Conservation (phyloP, 2,113 vertebrate species). For the Siniperca chuatsi region DNA sequence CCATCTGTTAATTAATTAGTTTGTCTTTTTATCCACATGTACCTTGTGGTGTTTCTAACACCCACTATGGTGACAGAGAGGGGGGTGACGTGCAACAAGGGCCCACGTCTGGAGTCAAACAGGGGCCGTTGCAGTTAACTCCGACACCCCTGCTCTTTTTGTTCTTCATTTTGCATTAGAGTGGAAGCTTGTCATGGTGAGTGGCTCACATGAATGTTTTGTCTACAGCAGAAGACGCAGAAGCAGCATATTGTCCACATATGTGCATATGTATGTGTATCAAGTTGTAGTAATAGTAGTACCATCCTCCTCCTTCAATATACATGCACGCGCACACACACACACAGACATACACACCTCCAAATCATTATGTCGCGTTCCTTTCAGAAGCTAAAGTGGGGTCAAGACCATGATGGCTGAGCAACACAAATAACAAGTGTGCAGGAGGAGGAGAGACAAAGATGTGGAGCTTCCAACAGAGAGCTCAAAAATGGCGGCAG, state of each 20-base stretch:
- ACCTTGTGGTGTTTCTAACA: neutral
- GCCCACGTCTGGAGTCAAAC: neutral
- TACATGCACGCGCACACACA: neutral
- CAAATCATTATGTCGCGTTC: conserved; percentile 41
- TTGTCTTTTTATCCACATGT: neutral
- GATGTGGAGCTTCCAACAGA: neutral
- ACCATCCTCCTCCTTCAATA: neutral
- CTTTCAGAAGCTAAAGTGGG: conserved; percentile 60
- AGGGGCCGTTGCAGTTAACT: neutral
- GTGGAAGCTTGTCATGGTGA: neutral
- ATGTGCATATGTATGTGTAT: neutral
- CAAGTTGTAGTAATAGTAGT: no score
- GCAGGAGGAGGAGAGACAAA: conserved; percentile 19
- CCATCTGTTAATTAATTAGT: neutral
- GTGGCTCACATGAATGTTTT: neutral
- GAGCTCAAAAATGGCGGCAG: conserved; percentile 1
- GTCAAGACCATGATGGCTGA: conserved; percentile 52
- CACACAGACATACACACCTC: conserved; percentile 10
- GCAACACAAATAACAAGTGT: conserved; percentile 52
- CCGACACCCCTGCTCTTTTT: neutral
- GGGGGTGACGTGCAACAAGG: neutral
- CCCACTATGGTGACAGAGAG: neutral
- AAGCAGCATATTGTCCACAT: neutral
- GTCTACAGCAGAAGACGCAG: neutral
- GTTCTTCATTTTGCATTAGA: neutral